Conservation (phyloP, 2,888 invertebrate species). For the Antheraea yamamai region DNA sequence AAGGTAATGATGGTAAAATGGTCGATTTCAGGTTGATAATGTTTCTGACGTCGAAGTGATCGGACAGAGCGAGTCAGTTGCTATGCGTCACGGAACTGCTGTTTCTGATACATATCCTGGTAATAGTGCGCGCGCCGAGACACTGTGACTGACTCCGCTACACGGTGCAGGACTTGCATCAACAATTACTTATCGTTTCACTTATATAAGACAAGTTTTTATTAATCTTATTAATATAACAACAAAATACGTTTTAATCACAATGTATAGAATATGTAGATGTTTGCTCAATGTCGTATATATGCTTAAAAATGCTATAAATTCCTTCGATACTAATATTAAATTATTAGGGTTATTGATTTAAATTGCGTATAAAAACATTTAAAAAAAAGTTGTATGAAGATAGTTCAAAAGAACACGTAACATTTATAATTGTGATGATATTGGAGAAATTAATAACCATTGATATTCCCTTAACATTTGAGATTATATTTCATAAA, state of each 20-base stretch:
- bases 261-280: no score
- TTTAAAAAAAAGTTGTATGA: background rate
- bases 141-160: background rate
- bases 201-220: background rate
- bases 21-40: constrained; percentile 85
- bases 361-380: background rate
- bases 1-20: background rate
- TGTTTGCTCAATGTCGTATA: no score
- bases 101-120: background rate
- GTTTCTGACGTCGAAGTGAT: constrained; percentile 90
- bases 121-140: background rate
- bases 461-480: background rate
- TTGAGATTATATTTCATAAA: background rate
- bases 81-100: constrained; percentile 1
- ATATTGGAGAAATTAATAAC: background rate
- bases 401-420: background rate
- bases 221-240: no score
- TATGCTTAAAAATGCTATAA: no score
- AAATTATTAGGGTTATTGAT: background rate
- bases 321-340: background rate
- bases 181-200: no score
- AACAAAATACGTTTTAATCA: no score
- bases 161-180: background rate
- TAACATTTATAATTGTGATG: background rate
- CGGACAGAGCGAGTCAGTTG: background rate